These are phyloP conservation scores for Scatophagus argus DNA, from an alignment of 2,113 vertebrate genomes.

Conservation along the genomic window DNA sequence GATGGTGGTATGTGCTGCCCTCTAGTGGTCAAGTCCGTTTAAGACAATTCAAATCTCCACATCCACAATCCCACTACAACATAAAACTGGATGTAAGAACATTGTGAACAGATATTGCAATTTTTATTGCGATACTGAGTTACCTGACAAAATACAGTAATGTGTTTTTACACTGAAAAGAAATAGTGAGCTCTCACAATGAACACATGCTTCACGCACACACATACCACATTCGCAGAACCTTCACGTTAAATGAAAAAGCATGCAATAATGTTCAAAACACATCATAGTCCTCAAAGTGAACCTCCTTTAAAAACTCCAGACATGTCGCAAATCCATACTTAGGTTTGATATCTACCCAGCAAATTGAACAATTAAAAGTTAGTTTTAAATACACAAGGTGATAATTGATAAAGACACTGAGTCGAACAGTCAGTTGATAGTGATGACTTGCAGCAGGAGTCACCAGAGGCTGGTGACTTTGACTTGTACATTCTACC, in stretches of 20 bases:
- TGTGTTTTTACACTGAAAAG: conserved; percentile 70
- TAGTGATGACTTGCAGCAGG: conserved; percentile 68
- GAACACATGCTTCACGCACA: conserved; percentile 80
- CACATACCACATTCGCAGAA: conserved; percentile 69
- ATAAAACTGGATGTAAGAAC: conserved; percentile 21
- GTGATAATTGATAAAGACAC: conserved; percentile 47
- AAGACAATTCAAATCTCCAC: background rate
- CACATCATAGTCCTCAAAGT: conserved; percentile 45
- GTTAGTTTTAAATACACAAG: conserved; percentile 66
- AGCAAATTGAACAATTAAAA: conserved; percentile 66
- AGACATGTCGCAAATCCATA: conserved; percentile 52
- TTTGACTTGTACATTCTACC: conserved; percentile 65
- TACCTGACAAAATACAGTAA: conserved; percentile 75
- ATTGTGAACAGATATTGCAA: conserved; percentile 63
- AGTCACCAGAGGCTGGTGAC: conserved; percentile 57
- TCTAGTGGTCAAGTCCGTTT: conserved; percentile 37
- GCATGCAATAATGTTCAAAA: conserved; percentile 79
- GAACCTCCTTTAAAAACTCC: conserved; percentile 54
- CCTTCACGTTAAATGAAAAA: conserved; percentile 71
- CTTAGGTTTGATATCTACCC: conserved; percentile 65
- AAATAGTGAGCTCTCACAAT: conserved; percentile 72
- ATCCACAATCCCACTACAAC: background rate
- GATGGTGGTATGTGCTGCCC: conserved; percentile 46
- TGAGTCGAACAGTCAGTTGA: conserved; percentile 64
- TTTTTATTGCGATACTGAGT: conserved; percentile 77